phyloP scores from a whole-genome alignment of 2,888 invertebrate species.

The Pandemis cinnamomeana region DNA sequence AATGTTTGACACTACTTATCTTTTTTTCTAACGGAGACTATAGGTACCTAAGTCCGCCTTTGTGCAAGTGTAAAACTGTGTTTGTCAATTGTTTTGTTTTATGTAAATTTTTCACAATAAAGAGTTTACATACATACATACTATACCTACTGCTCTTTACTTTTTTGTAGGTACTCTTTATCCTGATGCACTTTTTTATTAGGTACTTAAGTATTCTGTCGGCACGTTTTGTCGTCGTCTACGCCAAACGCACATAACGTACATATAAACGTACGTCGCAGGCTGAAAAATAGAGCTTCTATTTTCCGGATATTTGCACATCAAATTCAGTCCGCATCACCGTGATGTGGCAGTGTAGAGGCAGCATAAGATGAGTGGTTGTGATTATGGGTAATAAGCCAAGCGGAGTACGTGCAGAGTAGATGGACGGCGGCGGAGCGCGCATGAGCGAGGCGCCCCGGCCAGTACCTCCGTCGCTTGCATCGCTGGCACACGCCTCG shows the following conservation, averaged over 20 bases:
- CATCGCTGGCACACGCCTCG: conserved; percentile 56
- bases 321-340: conserved; percentile 3
- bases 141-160: no score
- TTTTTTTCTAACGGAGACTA: no score
- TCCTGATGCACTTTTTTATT: not conserved
- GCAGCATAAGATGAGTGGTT: conserved; percentile 54
- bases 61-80: no score
- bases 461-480: conserved; percentile 65
- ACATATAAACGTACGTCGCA: no score
- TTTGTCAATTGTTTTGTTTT: no score
- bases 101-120: no score
- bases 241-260: not conserved
- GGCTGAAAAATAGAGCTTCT: not conserved
- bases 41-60: no score
- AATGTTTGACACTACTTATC: no score
- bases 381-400: conserved; percentile 69
- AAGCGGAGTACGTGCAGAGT: conserved; percentile 50
- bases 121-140: no score
- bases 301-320: conserved; percentile 3
- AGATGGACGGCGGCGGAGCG: conserved; percentile 49
- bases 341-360: conserved; percentile 41
- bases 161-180: no score
- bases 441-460: conserved; percentile 72
- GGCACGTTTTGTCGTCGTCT: not conserved
- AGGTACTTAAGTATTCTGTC: not conserved